Percentiles rank a stretch among this genome's conserved stretches.
Conservation (phyloP, 2,888 invertebrate genomes). For the Eupelmus urozonus region DNA sequence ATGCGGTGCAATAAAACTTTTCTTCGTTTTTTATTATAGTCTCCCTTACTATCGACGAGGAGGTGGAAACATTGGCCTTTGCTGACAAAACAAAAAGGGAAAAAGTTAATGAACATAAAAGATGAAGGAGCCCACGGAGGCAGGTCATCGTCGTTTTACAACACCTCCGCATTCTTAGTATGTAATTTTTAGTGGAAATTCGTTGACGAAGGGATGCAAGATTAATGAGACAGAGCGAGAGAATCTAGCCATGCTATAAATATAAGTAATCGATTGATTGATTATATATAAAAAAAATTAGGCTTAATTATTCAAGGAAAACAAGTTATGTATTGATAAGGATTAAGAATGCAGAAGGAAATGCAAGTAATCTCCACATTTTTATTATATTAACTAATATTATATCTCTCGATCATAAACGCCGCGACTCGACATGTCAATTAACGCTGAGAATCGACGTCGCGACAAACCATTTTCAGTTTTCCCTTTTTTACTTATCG, state of each 20-base stretch:
- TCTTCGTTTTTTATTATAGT: slow-evolving; percentile 50
- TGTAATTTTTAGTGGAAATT: slow-evolving; percentile 52
- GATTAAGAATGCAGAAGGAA: slow-evolving; percentile 44
- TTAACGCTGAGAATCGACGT: slow-evolving; percentile 57
- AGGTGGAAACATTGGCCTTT: slow-evolving; percentile 40
- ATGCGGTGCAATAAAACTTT: slow-evolving; percentile 56
- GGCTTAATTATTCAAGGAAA: slow-evolving; percentile 59
- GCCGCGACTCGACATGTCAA: slow-evolving; percentile 57
- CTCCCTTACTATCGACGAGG: not conserved
- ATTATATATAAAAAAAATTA: slow-evolving; percentile 61
- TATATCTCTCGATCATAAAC: slow-evolving; percentile 21
- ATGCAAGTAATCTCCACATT: slow-evolving; percentile 60
- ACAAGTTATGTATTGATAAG: slow-evolving; percentile 57
- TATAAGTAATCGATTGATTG: slow-evolving; percentile 49
- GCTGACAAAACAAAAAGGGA: slow-evolving; percentile 42
- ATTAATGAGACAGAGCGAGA: slow-evolving; percentile 10
- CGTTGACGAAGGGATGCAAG: slow-evolving; percentile 22
- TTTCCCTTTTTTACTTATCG: slow-evolving; percentile 10
- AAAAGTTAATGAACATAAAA: not conserved
- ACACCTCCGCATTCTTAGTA: slow-evolving; percentile 50
- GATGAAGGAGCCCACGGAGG: slow-evolving; percentile 27
- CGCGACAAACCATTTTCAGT: slow-evolving; percentile 34
- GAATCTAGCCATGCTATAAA: slow-evolving; percentile 44
- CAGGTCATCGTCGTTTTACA: slow-evolving; percentile 50
- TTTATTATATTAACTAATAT: slow-evolving; percentile 42